Evolutionary conservation across 2,113 vertebrate genomes (phyloP).

Genomic region (Nothobranchius furzeri): DNA sequence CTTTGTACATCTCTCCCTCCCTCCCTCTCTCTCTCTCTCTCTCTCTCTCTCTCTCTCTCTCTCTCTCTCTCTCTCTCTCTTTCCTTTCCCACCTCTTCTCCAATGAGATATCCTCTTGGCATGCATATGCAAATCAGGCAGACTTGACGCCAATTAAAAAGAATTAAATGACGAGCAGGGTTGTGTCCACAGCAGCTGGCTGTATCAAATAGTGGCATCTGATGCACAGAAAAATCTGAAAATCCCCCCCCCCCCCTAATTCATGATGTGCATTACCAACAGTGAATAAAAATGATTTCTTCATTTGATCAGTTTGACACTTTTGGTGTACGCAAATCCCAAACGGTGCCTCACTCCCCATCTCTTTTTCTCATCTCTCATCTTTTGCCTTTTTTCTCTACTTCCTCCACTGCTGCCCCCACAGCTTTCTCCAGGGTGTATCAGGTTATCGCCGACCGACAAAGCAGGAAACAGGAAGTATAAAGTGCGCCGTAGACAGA

Average conservation of each 20-base stretch:
- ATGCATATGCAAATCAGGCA: slow-evolving; percentile 68
- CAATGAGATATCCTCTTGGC: slow-evolving; percentile 62
- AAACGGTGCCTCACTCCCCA: background rate
- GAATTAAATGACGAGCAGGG: slow-evolving; percentile 45
- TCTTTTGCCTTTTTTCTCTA: slow-evolving; percentile 12
- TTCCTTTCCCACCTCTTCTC: slow-evolving; percentile 60
- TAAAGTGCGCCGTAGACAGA: slow-evolving; percentile 49
- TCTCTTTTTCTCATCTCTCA: slow-evolving; percentile 11
- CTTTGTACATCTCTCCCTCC: slow-evolving; percentile 37
- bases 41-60: slow-evolving; percentile 22
- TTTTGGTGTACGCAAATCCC: slow-evolving; percentile 8
- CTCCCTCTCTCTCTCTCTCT: too few relatives aligned
- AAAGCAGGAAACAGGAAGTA: slow-evolving; percentile 67
- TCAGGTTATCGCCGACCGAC: slow-evolving; percentile 67
- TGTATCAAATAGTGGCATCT: slow-evolving; percentile 22
- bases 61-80: slow-evolving; percentile 24
- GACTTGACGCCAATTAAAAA: slow-evolving; percentile 69
- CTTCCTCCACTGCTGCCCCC: slow-evolving; percentile 14
- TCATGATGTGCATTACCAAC: too few relatives aligned
- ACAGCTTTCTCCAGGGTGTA: slow-evolving; percentile 59
- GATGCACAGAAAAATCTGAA: slow-evolving; percentile 6
- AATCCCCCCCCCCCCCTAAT: background rate
- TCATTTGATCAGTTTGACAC: slow-evolving; percentile 6
- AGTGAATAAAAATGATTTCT: background rate
- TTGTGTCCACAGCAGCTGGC: slow-evolving; percentile 41